phyloP scores from a whole-genome alignment of 2,797 vertebrate genomes.

The Pangasius krempfi region DNA sequence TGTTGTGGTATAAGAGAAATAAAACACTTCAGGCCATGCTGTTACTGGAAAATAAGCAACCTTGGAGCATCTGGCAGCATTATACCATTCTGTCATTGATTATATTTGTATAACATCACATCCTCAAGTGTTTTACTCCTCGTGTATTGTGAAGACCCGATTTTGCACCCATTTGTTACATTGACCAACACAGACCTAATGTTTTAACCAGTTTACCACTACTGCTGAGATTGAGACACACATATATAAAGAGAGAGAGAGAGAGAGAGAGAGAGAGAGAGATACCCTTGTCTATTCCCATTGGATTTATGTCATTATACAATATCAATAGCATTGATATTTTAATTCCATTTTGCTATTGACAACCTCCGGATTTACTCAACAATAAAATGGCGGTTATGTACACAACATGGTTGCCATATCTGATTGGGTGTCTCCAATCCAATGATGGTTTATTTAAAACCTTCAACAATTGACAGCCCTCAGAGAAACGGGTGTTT shows the following conservation, averaged over 20 bases:
- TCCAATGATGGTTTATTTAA: neutral
- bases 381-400: neutral
- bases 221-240: neutral
- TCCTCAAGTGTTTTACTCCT: neutral
- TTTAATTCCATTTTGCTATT: constrained; percentile 3
- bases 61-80: neutral
- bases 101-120: neutral
- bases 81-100: neutral
- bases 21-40: neutral
- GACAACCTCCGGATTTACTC: neutral
- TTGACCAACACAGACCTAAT: neutral
- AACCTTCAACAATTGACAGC: neutral
- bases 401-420: neutral
- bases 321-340: neutral
- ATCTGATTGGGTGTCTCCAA: neutral
- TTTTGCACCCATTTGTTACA: neutral
- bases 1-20: neutral
- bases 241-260: neutral
- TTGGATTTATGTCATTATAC: neutral
- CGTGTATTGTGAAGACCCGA: neutral
- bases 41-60: neutral
- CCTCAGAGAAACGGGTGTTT: neutral
- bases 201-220: neutral
- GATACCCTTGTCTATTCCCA: neutral
- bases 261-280: neutral